phyloP scores from a whole-genome alignment of 2,888 invertebrate species.

The Sthenelais limicola region DNA sequence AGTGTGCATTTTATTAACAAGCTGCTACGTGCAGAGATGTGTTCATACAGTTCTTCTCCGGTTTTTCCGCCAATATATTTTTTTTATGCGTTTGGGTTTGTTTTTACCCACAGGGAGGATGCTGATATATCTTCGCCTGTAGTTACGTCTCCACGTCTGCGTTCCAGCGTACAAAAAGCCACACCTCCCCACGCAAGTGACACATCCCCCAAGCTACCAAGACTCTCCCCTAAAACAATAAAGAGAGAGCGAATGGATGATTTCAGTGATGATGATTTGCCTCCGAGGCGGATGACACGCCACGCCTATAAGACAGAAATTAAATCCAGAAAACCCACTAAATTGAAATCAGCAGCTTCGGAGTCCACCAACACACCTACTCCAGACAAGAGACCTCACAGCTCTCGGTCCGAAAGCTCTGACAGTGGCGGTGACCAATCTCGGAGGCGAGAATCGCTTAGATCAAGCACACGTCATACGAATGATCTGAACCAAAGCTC shows the following conservation, averaged over 20 bases:
- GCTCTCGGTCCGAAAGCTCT: slow-evolving; percentile 6
- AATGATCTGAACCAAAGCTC: neutral
- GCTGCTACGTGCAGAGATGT: too few species aligned
- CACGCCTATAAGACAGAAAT: slow-evolving; percentile 43
- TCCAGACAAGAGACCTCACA: slow-evolving; percentile 16
- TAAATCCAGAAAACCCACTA: neutral
- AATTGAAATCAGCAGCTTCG: neutral
- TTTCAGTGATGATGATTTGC: slow-evolving; percentile 38
- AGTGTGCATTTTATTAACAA: too few species aligned
- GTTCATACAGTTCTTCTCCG: too few species aligned
- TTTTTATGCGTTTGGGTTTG: too few species aligned
- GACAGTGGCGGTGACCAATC: neutral
- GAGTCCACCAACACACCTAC: neutral
- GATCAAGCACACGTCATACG: slow-evolving; percentile 12
- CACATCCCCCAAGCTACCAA: slow-evolving; percentile 56
- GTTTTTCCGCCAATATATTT: too few species aligned
- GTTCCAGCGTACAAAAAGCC: slow-evolving; percentile 10
- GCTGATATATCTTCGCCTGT: neutral
- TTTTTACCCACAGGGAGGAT: neutral
- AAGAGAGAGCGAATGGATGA: slow-evolving; percentile 47
- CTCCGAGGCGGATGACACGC: slow-evolving; percentile 54
- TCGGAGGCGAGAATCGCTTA: neutral
- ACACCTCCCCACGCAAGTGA: slow-evolving; percentile 43
- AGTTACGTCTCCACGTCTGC: slow-evolving; percentile 21
- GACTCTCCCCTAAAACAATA: slow-evolving; percentile 55